These are phyloP conservation scores for Stylophora pistillata DNA, from an alignment of 64 coral and sea anemone genomes.

Conservation along the genomic window DNA sequence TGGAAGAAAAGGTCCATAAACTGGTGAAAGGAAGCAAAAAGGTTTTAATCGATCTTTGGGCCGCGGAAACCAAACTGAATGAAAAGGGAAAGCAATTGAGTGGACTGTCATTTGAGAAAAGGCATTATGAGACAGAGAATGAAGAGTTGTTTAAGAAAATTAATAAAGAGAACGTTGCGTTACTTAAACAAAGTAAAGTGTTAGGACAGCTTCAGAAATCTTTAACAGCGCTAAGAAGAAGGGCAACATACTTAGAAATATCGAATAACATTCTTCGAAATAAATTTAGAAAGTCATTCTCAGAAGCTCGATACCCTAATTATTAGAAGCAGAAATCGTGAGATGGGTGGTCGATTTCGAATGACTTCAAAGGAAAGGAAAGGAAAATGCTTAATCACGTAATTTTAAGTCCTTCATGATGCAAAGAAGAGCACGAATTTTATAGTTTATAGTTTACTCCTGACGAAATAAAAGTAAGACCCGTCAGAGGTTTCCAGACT, in stretches of 20 bases:
- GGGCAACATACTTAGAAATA: not conserved
- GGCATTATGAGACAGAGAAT: not conserved
- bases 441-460: too few relatives aligned
- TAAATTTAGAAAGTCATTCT: conserved; percentile 1
- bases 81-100: not conserved
- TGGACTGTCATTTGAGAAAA: not conserved
- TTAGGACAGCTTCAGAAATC: conserved; percentile 4
- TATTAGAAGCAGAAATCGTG: not conserved
- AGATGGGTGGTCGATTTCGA: too few relatives aligned
- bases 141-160: not conserved
- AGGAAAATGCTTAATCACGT: too few relatives aligned
- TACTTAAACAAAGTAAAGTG: not conserved
- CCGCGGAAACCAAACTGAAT: not conserved
- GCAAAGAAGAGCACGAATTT: too few relatives aligned
- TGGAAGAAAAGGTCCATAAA: conserved; percentile 4
- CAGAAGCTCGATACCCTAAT: not conserved
- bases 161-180: too few relatives aligned
- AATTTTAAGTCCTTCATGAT: too few relatives aligned
- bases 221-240: not conserved
- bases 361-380: too few relatives aligned
- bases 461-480: too few relatives aligned
- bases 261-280: conserved; percentile 8
- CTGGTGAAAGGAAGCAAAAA: not conserved
- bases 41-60: not conserved
- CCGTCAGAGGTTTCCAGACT: too few relatives aligned